These are phyloP conservation scores for Furcula furcula DNA, from an alignment of 2,888 invertebrate genomes.

Conservation along the genomic window DNA sequence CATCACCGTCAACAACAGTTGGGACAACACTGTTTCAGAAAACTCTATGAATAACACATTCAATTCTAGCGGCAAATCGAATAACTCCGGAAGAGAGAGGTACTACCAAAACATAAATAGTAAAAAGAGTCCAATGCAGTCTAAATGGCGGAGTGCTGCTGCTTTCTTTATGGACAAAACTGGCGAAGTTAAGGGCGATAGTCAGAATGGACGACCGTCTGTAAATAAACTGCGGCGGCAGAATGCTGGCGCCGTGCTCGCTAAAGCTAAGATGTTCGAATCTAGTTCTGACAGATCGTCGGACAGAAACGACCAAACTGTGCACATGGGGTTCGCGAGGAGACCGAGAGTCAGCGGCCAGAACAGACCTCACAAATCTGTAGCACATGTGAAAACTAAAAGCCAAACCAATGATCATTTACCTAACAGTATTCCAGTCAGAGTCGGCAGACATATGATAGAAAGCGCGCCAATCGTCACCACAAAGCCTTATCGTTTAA, in stretches of 20 bases:
- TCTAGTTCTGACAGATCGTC: conserved; percentile 76
- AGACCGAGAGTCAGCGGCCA: conserved; percentile 60
- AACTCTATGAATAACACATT: conserved; percentile 52
- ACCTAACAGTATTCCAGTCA: conserved; percentile 36
- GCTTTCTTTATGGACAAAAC: conserved; percentile 78
- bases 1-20: conserved; percentile 51
- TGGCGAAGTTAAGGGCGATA: conserved; percentile 63
- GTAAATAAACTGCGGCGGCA: conserved; percentile 86
- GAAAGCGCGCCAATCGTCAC: conserved; percentile 27
- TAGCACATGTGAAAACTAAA: conserved; percentile 53
- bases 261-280: conserved; percentile 89
- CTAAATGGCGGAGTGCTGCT: conserved; percentile 80
- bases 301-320: conserved; percentile 54
- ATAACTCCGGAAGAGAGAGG: conserved; percentile 40
- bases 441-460: conserved; percentile 29
- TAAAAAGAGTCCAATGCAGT: conserved; percentile 46
- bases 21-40: conserved; percentile 54
- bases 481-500: conserved; percentile 32
- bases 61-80: conserved; percentile 48
- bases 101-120: conserved; percentile 47
- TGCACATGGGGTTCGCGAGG: conserved; percentile 64
- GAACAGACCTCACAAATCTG: conserved; percentile 45
- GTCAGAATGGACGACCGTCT: conserved; percentile 84
- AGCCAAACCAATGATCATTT: conserved; percentile 34
- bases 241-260: conserved; percentile 91